A percentile compares a stretch with the other conserved stretches of the same genome.
phyloP scores from a whole-genome alignment of 1,140 invertebrate species.

The Heliconius himera region DNA sequence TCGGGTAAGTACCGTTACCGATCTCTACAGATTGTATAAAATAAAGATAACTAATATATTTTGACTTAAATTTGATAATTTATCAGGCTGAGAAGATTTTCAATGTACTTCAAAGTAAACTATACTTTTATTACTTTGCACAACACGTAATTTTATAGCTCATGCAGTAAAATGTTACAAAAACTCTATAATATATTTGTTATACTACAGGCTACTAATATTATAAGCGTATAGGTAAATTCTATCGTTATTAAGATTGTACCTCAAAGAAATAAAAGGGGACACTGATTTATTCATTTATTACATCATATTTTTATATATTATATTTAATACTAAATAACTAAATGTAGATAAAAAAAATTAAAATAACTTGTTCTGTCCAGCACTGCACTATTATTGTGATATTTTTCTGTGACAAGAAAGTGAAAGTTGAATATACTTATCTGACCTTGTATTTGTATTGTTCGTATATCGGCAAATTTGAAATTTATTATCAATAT shows the following conservation, averaged over 20 bases:
- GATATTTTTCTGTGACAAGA: conserved; percentile 27
- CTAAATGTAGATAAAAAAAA: not conserved
- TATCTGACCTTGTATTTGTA: conserved; percentile 29
- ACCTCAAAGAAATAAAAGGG: too few species aligned
- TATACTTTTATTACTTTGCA: not conserved
- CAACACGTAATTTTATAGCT: not conserved
- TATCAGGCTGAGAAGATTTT: too few species aligned
- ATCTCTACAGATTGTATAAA: not conserved
- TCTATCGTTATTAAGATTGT: too few species aligned
- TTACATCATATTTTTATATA: too few species aligned
- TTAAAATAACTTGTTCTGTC: not conserved
- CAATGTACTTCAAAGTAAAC: too few species aligned
- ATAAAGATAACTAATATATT: not conserved
- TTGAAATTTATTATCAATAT: conserved; percentile 1
- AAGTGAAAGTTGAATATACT: conserved; percentile 30
- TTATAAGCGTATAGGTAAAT: too few species aligned
- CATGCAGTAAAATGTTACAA: not conserved
- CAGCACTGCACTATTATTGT: not conserved
- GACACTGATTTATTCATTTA: too few species aligned
- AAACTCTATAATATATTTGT: not conserved
- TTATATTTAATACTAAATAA: not conserved
- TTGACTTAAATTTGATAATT: too few species aligned
- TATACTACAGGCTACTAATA: not conserved
- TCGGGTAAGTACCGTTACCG: conserved; percentile 87
- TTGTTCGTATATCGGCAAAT: conserved; percentile 22